phyloP scores from a whole-genome alignment of 2,888 invertebrate genomes.

The Rhingia rostrata region DNA sequence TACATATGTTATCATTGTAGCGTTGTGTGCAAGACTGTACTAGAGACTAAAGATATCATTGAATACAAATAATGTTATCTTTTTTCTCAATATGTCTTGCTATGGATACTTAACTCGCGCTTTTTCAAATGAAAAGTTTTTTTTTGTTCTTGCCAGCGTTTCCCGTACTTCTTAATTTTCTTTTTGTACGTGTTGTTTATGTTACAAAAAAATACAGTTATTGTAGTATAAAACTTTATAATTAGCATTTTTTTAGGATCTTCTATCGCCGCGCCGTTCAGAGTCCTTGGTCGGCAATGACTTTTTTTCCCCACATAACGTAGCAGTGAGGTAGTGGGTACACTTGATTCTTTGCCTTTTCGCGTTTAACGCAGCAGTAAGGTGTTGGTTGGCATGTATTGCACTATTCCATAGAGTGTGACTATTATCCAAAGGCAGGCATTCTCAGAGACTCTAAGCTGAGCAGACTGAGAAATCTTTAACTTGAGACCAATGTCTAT shows the following conservation, averaged over 20 bases:
- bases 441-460: too few relatives aligned
- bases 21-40: too few relatives aligned
- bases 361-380: not conserved
- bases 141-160: constrained; percentile 17
- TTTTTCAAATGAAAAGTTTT: constrained; percentile 54
- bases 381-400: constrained; percentile 13
- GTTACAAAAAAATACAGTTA: constrained; percentile 52
- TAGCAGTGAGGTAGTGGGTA: constrained; percentile 23
- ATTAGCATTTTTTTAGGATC: constrained; percentile 71
- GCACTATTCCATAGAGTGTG: not conserved
- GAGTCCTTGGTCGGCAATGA: constrained; percentile 60
- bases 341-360: constrained; percentile 55
- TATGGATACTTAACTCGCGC: too few relatives aligned
- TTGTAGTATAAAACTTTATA: constrained; percentile 69
- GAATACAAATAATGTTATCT: too few relatives aligned
- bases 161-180: constrained; percentile 12
- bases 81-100: too few relatives aligned
- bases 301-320: constrained; percentile 34
- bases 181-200: constrained; percentile 24
- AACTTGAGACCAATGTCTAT: too few relatives aligned
- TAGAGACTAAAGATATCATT: too few relatives aligned
- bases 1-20: too few relatives aligned
- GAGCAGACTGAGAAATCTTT: too few relatives aligned
- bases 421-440: too few relatives aligned
- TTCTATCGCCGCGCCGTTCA: constrained; percentile 18